Evolutionary conservation across 2,797 vertebrate species (phyloP), one percentile per base, ranked within the genome.

Genomic region (Esox masquinongy): DNA sequence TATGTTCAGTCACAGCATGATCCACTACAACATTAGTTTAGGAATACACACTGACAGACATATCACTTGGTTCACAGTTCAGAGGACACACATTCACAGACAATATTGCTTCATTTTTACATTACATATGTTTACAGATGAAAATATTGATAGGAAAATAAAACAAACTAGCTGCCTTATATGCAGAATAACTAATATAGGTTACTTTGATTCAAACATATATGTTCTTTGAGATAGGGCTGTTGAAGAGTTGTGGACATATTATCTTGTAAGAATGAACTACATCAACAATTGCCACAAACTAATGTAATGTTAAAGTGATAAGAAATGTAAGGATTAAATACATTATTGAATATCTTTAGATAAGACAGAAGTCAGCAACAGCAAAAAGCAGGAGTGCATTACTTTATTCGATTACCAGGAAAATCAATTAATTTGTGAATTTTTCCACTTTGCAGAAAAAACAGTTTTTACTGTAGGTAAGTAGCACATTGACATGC

Each of bases 41-140:
- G 12, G 43, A 39, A 68, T 5, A 64, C 16, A 43, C 5, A 74
- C 67, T 74, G 2, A 43, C 78, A 70, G 67, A 73, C 74, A 78
- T n/a, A 5, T 77, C 66, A 83, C 74, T 22, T 68, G 36, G 61
- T 89, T 88, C 87, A 89, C 86, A 80, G 75, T 85, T 85, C 82
- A 61, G 51, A 83, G 49, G 70, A 43, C 12, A 83, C 78, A 79
- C 68, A 76, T 59, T 69, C 39, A 59, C 75, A 79, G 79, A n/a
- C 72, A 12, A 84, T 90, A 89, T 91, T 91, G 88, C 89, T 87
- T 68, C 67, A 24, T 79, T 77, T 68, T 50, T 6, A 70, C 49
- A 51, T 26, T 6, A 26, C 24, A 11, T 26, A 50, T 22, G 11
- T 22, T 59, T 15, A 72, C 47, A 64, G 34, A 76, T 61, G 19